phyloP scores from a whole-genome alignment of 2,888 invertebrate genomes.

The Tortrix viridana region DNA sequence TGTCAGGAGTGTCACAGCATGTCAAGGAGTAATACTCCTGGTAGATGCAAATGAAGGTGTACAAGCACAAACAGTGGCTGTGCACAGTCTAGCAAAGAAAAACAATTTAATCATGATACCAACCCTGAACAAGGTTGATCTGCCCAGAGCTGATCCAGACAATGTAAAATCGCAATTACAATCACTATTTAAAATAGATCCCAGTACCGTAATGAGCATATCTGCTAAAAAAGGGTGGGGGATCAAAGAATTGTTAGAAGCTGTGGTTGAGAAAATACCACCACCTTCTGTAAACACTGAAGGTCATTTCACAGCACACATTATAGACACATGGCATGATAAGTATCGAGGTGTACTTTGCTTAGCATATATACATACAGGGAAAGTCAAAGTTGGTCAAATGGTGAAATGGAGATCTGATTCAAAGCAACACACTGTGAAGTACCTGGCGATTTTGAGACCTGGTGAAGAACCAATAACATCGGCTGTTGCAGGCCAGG shows the following conservation, averaged over 20 bases:
- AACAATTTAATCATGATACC: conserved; percentile 93
- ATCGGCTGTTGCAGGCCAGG: conserved; percentile 94
- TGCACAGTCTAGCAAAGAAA: conserved; percentile 95
- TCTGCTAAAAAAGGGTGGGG: conserved; percentile 97
- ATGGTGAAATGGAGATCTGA: conserved; percentile 89
- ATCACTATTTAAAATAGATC: conserved; percentile 91
- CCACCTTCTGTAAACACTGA: conserved; percentile 86
- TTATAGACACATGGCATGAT: conserved; percentile 98
- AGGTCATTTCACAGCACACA: conserved; percentile 89
- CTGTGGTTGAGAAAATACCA: conserved; percentile 91
- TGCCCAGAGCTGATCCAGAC: conserved; percentile 95
- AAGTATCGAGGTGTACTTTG: conserved; percentile 92
- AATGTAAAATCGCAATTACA: conserved; percentile 91
- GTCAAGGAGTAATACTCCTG: conserved; percentile 96
- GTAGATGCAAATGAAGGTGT: conserved; percentile 98
- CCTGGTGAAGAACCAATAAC: conserved; percentile 89
- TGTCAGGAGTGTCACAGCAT: conserved; percentile 94
- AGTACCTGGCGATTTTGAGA: conserved; percentile 90
- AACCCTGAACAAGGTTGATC: conserved; percentile 98
- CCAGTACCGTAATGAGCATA: conserved; percentile 89
- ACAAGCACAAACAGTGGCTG: conserved; percentile 99
- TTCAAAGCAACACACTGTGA: conserved; percentile 90
- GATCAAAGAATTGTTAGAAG: conserved; percentile 89
- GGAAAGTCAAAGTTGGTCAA: conserved; percentile 89
- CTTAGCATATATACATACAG: conserved; percentile 91